Evolutionary conservation across 2,797 vertebrate genomes (phyloP).

Genomic region (Macropus fuliginosus): DNA sequence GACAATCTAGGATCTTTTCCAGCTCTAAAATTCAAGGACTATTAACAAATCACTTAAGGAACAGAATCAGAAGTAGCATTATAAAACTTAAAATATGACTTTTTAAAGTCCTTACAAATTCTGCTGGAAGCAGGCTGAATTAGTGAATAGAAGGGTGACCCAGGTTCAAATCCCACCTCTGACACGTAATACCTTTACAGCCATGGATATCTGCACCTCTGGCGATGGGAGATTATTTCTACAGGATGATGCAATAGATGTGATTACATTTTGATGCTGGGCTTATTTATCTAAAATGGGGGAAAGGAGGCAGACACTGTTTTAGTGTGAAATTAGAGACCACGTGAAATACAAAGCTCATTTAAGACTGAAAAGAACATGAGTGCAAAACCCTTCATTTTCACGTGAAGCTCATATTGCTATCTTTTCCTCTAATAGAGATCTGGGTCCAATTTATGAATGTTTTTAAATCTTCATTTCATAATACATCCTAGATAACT

Average conservation of each 20-base stretch:
- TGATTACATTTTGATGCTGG: slow-evolving; percentile 31
- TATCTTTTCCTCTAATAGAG: neutral
- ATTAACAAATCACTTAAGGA: slow-evolving; percentile 26
- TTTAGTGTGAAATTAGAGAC: neutral
- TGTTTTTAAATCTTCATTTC: neutral
- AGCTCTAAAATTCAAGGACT: neutral
- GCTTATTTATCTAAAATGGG: slow-evolving; percentile 48
- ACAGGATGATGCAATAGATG: slow-evolving; percentile 9
- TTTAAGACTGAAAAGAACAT: slow-evolving; percentile 30
- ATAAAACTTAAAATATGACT: slow-evolving; percentile 30
- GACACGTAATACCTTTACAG: slow-evolving; percentile 40
- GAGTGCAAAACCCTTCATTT: slow-evolving; percentile 42
- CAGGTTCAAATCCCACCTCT: slow-evolving; percentile 32
- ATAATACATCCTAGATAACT: neutral
- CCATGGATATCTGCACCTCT: slow-evolving; percentile 42
- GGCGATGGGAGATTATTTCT: slow-evolving; percentile 25
- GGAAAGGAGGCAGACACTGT: slow-evolving; percentile 28
- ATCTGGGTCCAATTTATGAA: neutral
- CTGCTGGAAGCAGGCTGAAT: neutral
- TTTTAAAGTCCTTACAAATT: slow-evolving; percentile 27
- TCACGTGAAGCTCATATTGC: slow-evolving; percentile 21
- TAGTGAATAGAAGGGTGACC: neutral
- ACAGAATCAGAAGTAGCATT: slow-evolving; percentile 35
- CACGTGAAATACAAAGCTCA: slow-evolving; percentile 31
- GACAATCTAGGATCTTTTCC: neutral